Evolutionary conservation across 2,113 vertebrate species (phyloP), one percentile per base, ranked within the genome.

Genomic region (Plectropomus leopardus): DNA sequence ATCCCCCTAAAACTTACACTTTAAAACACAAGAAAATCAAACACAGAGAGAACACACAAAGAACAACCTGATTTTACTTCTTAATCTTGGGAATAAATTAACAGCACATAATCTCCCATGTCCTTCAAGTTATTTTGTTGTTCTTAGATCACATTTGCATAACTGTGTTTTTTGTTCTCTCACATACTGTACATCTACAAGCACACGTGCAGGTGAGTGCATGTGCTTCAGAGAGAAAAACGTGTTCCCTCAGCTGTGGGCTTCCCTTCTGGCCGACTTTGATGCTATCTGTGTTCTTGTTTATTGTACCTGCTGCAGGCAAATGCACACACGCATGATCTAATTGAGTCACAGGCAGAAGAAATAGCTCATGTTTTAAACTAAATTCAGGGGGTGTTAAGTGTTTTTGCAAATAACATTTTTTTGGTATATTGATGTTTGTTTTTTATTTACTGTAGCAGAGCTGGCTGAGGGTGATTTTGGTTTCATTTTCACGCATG

Each of bases 41-140:
- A 36, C 10, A 23, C 14, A 14, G 13, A 7, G 16, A 40, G 36
- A 14, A 14, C 30, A 7, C 26, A 14, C 4, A 55, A 26, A 53
- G 23, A 48, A 19, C 44, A n/a, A 19, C 21, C 13, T 57, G 30
- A 70, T 63, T 82, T 53, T 65, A 64, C 64, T 57, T 32, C 34
- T 64, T 68, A 40, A 82, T 65, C 34, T 63, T 40, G 19, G 34
- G 55, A 77, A 81, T 78, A 58, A 74, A 84, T 86, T 63, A 88
- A 70, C 24, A 4, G 16, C 44, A 7, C 42, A 51, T 17, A 16
- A 10, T 80, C 72, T 47, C 19, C 14, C 1, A 1, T 57, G 72
- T 77, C 80, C 70, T 69, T 85, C 51, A 42, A 44, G 28, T 51
- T 72, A 7, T 28, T 45, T 71, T 50, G n/a, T 45, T 77, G 51